These are phyloP conservation scores for Synergus japonicus DNA, from an alignment of 2,888 invertebrate species.

Conservation along the genomic window DNA sequence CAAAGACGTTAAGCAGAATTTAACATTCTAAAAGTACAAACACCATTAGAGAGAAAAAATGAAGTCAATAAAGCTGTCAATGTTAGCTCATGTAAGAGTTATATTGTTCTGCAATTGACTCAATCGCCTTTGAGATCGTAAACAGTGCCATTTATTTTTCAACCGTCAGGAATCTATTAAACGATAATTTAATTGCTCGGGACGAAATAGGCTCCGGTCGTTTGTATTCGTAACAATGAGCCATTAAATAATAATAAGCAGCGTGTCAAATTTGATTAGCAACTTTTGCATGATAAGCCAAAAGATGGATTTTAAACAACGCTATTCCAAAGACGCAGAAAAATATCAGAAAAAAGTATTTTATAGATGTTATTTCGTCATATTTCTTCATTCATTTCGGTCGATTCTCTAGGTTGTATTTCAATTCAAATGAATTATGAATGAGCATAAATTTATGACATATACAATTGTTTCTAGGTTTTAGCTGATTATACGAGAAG, in stretches of 20 bases:
- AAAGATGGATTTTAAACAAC: background rate
- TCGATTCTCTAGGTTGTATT: background rate
- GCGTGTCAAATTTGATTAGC: slow-evolving; percentile 20
- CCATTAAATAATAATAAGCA: slow-evolving; percentile 66
- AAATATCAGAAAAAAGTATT: background rate
- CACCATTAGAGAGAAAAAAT: background rate
- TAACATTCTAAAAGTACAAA: background rate
- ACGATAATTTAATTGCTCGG: slow-evolving; percentile 1
- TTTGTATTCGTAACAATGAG: slow-evolving; percentile 59
- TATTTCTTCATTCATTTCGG: too few relatives aligned
- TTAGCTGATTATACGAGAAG: background rate
- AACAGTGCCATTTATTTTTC: background rate
- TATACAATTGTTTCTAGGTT: slow-evolving; percentile 24
- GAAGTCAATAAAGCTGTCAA: background rate
- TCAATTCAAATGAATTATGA: slow-evolving; percentile 17
- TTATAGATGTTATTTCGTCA: background rate
- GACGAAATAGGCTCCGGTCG: background rate
- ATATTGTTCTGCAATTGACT: background rate
- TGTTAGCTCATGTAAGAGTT: background rate
- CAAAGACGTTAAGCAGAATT: background rate
- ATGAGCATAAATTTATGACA: slow-evolving; percentile 1
- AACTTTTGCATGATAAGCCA: background rate
- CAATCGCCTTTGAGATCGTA: background rate
- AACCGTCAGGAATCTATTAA: slow-evolving; percentile 1
- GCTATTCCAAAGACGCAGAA: too few relatives aligned